Base-by-base conservation (phyloP, 2,888 invertebrate genomes). In the Syrista parreyssii region DNA sequence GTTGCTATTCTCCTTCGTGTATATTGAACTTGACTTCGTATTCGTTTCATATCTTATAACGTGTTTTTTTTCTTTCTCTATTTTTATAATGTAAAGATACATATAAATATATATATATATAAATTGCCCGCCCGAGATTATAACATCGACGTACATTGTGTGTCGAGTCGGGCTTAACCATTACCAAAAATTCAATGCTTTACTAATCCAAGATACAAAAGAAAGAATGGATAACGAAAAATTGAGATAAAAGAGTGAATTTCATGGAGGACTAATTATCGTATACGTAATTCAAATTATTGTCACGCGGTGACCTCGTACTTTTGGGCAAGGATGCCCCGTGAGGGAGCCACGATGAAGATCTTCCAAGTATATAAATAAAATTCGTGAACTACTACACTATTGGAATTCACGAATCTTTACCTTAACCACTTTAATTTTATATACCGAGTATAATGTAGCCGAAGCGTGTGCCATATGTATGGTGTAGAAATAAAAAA, bases 141-240 rank as follows among this genome's bases (percentile, higher is more conserved):
- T 55, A 55, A 55, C 23, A 23, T 55, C 23, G 9, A 55, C 55
- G 55, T 55, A 55, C 55, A 55, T 55, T 55, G 55, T 23, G 55
- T 23, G 55, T 23, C 55, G 55, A 23, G 23, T 23, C 55, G 55
- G 32, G 71, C 6, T n/a, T 78, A 76, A 82, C 81, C 80, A 79
- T 81, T 85, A 86, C 83, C 85, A 85, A 87, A 87, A 85, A 86
- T 80, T 75, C 34, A 82, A 83, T 84, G 86, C 87, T 87, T 87
- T 87, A 84, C 75, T 84, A 83, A 86, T 84, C 6, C 34, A 77
- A 75, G 35, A 74, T 15, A 30, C 30, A 12, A 30, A 36, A 15
- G 36, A 74, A 55, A 55, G 23, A 23, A 23, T 55, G 9, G 23
- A 55, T 23, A 55, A 55, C 23, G 55, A 23, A 55, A 55, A 55